Conservation (phyloP, 2,113 vertebrate species). For the Psammodynastes pulverulentus region DNA sequence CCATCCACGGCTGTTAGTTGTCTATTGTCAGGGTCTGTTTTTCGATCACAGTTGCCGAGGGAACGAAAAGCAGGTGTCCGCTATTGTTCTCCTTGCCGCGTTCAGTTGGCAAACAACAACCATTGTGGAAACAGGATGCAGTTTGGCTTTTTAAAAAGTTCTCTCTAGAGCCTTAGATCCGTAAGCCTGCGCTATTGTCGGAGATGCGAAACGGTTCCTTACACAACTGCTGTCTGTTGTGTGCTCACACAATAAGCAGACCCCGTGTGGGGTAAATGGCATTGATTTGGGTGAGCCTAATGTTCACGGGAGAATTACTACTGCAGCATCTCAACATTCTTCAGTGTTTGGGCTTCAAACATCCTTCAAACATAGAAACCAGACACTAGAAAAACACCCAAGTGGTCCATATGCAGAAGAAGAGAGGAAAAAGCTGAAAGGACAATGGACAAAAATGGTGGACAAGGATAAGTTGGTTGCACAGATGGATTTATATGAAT, state of each 20-base stretch:
- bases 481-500: not conserved
- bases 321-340: not conserved
- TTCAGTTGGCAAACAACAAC: not conserved
- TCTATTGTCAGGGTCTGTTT: not conserved
- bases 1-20: not conserved
- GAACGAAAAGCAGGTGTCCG: not conserved
- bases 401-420: not conserved
- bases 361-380: not conserved
- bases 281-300: not conserved
- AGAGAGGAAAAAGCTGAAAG: not conserved
- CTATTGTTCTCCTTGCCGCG: not conserved
- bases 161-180: not conserved
- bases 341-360: not conserved
- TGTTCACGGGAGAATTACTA: not conserved
- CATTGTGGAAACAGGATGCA: not conserved
- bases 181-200: not conserved
- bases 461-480: not conserved
- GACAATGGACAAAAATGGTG: not conserved
- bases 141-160: not conserved
- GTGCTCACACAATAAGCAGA: not conserved
- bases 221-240: not conserved
- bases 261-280: accelerated
- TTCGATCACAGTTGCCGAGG: not conserved
- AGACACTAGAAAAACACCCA: not conserved
- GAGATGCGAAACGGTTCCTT: not conserved